These are phyloP conservation scores for Dunckerocampus dactyliophorus DNA, from an alignment of 2,113 vertebrate species.

Conservation along the genomic window DNA sequence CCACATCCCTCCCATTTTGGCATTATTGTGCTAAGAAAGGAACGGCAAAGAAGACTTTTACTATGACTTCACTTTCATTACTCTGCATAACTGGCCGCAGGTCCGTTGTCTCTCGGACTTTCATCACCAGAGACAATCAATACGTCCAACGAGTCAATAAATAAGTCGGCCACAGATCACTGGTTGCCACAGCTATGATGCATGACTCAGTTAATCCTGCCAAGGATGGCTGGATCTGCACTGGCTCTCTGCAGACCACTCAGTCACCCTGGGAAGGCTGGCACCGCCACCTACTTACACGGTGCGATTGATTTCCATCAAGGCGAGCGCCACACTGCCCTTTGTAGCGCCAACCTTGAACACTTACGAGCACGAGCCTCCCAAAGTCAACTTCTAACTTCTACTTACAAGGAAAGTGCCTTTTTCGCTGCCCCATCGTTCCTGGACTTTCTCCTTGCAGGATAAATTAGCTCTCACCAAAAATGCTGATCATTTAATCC, in stretches of 20 bases:
- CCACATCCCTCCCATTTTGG: too few species aligned
- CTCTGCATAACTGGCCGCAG: conserved; percentile 34
- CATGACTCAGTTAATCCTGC: conserved; percentile 60
- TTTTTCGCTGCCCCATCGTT: too few species aligned
- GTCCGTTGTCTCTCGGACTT: conserved; percentile 63
- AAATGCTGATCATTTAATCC: too few species aligned
- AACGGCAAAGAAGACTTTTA: too few species aligned
- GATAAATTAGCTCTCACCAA: too few species aligned
- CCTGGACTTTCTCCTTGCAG: too few species aligned
- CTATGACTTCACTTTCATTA: conserved; percentile 3
- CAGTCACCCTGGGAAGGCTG: conserved; percentile 62
- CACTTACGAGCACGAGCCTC: conserved; percentile 54
- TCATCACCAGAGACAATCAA: conserved; percentile 73
- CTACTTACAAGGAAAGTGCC: conserved; percentile 34
- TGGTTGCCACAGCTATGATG: conserved; percentile 58
- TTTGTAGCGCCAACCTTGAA: conserved; percentile 62
- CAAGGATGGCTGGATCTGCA: conserved; percentile 59
- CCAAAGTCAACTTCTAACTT: conserved; percentile 54
- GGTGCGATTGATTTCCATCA: conserved; percentile 74
- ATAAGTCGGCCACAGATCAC: conserved; percentile 63
- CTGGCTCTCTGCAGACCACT: conserved; percentile 51
- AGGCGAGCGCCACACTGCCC: conserved; percentile 63
- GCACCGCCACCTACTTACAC: conserved; percentile 66
- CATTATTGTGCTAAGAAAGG: too few species aligned
- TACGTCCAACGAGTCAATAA: conserved; percentile 73